Percentiles rank a stretch among this genome's conserved stretches.
Conservation (phyloP, 2,113 vertebrate species). For the Tyrannus savana region DNA sequence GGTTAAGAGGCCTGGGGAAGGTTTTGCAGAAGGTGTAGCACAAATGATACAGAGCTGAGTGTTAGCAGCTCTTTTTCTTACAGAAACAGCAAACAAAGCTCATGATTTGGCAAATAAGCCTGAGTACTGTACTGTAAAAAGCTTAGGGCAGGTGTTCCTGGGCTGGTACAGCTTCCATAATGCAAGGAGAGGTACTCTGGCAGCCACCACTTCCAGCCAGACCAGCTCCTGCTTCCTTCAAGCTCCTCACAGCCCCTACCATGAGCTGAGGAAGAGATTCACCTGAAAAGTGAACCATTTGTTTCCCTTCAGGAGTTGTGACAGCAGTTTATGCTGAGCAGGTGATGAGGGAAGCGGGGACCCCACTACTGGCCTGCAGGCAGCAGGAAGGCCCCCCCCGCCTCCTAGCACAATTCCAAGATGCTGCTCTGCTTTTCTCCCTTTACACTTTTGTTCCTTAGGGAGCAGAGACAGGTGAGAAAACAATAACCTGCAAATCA, state of each 20-base stretch:
- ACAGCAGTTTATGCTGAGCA: neutral
- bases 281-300: rapidly evolving
- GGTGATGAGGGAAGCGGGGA: neutral
- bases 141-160: neutral
- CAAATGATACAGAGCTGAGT: too few species aligned
- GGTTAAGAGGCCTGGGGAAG: neutral
- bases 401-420: rapidly evolving
- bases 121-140: neutral
- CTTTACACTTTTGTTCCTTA: neutral
- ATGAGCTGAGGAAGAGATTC: neutral
- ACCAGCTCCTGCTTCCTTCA: neutral
- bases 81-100: neutral
- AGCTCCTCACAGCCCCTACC: neutral
- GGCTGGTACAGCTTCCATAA: neutral
- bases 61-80: neutral
- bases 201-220: neutral
- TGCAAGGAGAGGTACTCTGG: rapidly evolving
- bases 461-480: neutral
- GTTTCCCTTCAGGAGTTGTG: neutral
- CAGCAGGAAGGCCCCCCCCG: neutral
- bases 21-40: rapidly evolving
- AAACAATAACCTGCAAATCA: neutral
- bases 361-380: rapidly evolving
- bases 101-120: neutral
- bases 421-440: neutral